Base-by-base conservation (phyloP, 2,797 vertebrate genomes). In the Sarcoramphus papa region DNA sequence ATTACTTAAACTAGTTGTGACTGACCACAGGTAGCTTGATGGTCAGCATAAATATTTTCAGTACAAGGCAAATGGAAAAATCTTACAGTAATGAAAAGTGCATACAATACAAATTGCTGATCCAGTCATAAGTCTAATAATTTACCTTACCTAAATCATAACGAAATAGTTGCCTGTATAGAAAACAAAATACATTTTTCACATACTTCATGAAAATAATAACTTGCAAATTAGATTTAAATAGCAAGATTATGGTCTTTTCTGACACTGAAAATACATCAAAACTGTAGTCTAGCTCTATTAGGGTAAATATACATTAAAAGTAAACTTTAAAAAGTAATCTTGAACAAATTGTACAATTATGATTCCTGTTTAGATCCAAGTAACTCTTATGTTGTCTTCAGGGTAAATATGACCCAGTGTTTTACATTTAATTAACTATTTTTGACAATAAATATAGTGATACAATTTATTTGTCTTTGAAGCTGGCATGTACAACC, bases 251-350 rank as follows among this genome's bases (percentile, higher is more conserved):
- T 89, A 78, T 81, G 53, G 24, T 85, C 51, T 73, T 87, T 88
- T 89, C 41, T 95, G 90, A 86, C 40, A n/a, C 33, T 83, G 57
- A 97, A 97, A 96, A 93, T 96, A n/a, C 21, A 12, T 73, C 81
- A 96, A 84, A 97, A 86, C 82, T 94, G 56, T 86, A 89, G 77
- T 82, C 41, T 95, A 92, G 35, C 9, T 91, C 86, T 95, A 54
- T 62, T 78, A 97, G 19, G 5, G 43, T 88, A 92, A 93, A 87
- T 59, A 45, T 35, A 85, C 24, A 92, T 90, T 95, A 95, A 91
- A 93, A 92, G 45, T 18, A 86, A 95, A 93, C 88, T 97, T 96
- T 92, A 70, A 93, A 93, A 92, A 40, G 30, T 33, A 40, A 27
- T 63, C 25, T 30, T 85, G 31, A 89, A 68, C 7, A 14, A 65